Conservation (phyloP, 2,888 invertebrate genomes). For the Sussaba pulchella region DNA sequence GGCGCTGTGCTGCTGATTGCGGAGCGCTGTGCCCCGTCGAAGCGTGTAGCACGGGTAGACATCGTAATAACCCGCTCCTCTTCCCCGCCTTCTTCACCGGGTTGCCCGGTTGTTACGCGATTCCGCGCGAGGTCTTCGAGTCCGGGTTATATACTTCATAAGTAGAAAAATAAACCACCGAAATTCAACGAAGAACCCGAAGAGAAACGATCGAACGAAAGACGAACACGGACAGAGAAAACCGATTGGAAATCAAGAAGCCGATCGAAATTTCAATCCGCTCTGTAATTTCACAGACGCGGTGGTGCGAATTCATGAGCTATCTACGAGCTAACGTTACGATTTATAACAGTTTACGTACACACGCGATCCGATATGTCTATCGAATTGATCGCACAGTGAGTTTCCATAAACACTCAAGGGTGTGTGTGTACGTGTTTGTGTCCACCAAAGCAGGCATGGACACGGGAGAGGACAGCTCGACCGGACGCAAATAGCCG, state of each 20-base stretch:
- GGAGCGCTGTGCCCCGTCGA: background rate
- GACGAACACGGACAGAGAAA: background rate
- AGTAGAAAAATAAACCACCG: constrained; percentile 17
- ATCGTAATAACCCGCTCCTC: constrained; percentile 19
- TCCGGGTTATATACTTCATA: background rate
- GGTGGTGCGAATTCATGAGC: background rate
- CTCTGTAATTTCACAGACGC: constrained; percentile 14
- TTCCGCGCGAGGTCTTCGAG: constrained; percentile 28
- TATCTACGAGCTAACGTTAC: constrained; percentile 25
- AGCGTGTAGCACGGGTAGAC: background rate
- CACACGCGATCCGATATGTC: constrained; percentile 43
- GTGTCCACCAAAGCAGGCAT: too few species aligned
- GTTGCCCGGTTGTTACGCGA: constrained; percentile 4
- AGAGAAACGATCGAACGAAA: constrained; percentile 1
- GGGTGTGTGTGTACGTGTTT: too few species aligned
- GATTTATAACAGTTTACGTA: constrained; percentile 51
- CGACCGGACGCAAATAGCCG: constrained; percentile 58
- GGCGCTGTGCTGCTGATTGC: constrained; percentile 39
- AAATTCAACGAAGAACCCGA: constrained; percentile 8
- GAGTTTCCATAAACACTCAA: constrained; percentile 25
- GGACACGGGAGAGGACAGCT: constrained; percentile 4
- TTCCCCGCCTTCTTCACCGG: constrained; percentile 21
- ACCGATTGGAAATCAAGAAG: constrained; percentile 2
- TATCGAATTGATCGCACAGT: constrained; percentile 26
- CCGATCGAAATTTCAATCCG: constrained; percentile 13